Percentiles rank a stretch among this genome's conserved stretches.
These are phyloP conservation scores for Bombyx mandarina DNA, from an alignment of 1,140 invertebrate species.

Conservation along the genomic window DNA sequence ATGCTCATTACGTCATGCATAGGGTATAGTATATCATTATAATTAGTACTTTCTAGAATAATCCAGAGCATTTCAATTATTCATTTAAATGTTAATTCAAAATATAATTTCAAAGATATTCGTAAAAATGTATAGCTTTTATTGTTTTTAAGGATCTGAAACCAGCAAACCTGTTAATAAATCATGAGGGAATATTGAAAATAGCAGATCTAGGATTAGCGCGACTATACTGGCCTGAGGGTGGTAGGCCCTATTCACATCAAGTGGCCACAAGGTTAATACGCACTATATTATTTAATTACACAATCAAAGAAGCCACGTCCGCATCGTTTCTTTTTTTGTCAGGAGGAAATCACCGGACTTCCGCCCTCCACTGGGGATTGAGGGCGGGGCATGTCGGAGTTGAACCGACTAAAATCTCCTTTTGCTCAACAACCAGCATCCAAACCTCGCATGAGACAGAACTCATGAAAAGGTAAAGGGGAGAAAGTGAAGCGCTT, in stretches of 20 bases:
- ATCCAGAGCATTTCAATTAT: too few species aligned
- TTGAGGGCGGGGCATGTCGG: too few species aligned
- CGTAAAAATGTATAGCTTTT: neutral
- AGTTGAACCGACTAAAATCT: too few species aligned
- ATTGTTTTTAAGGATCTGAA: slow-evolving; percentile 86
- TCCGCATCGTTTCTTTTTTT: neutral
- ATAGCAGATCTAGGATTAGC: slow-evolving; percentile 95
- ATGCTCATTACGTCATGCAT: slow-evolving; percentile 94
- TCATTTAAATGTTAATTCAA: too few species aligned
- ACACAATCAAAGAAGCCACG: neutral
- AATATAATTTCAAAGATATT: too few species aligned
- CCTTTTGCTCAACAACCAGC: too few species aligned
- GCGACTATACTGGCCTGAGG: slow-evolving; percentile 80
- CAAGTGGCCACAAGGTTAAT: slow-evolving; percentile 76
- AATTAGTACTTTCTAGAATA: neutral
- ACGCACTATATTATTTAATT: neutral
- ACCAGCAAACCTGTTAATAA: slow-evolving; percentile 96
- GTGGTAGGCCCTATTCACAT: slow-evolving; percentile 82
- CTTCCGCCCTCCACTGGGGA: too few species aligned
- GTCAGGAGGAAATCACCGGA: too few species aligned
- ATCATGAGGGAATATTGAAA: slow-evolving; percentile 86
- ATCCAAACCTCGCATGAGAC: too few species aligned
- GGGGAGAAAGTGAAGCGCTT: too few species aligned
- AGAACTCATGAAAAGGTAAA: too few species aligned
- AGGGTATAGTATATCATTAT: slow-evolving; percentile 74